Evolutionary conservation across 2,113 vertebrate species (phyloP).

Genomic region (Lasiurus borealis): DNA sequence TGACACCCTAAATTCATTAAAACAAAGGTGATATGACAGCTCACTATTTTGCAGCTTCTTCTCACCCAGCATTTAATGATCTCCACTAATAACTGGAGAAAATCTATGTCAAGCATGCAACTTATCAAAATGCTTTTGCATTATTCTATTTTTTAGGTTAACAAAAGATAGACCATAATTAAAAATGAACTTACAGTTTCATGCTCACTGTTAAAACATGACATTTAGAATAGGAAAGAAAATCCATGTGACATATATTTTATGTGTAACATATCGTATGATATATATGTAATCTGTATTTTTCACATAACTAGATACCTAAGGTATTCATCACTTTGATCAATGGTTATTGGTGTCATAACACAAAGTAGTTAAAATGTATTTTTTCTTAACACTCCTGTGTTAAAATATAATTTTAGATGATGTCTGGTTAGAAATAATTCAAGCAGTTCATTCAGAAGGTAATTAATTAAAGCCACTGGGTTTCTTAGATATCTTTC

Average conservation of each 20-base stretch:
- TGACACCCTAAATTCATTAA: not conserved
- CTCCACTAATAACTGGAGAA: slow-evolving; percentile 54
- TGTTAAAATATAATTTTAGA: slow-evolving; percentile 23
- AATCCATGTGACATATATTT: not conserved
- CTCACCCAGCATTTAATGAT: not conserved
- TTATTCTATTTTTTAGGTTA: slow-evolving; percentile 34
- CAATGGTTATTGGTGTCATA: not conserved
- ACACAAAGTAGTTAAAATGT: not conserved
- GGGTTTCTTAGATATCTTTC: not conserved
- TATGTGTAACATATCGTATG: not conserved
- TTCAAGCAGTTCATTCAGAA: not conserved
- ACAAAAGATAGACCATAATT: not conserved
- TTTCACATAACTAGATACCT: not conserved
- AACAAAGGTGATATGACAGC: not conserved
- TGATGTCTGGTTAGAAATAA: slow-evolving; percentile 40
- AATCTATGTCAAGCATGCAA: slow-evolving; percentile 24
- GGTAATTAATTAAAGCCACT: not conserved
- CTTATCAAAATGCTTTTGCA: slow-evolving; percentile 56
- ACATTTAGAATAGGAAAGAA: not conserved
- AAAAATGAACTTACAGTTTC: slow-evolving; percentile 49
- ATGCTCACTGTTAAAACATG: not conserved
- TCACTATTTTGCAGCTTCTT: not conserved
- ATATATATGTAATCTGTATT: not conserved
- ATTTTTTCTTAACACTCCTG: not conserved
- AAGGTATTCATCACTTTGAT: not conserved